These are phyloP conservation scores for Seriola dumerili DNA, from an alignment of 2,113 vertebrate genomes.

Conservation along the genomic window DNA sequence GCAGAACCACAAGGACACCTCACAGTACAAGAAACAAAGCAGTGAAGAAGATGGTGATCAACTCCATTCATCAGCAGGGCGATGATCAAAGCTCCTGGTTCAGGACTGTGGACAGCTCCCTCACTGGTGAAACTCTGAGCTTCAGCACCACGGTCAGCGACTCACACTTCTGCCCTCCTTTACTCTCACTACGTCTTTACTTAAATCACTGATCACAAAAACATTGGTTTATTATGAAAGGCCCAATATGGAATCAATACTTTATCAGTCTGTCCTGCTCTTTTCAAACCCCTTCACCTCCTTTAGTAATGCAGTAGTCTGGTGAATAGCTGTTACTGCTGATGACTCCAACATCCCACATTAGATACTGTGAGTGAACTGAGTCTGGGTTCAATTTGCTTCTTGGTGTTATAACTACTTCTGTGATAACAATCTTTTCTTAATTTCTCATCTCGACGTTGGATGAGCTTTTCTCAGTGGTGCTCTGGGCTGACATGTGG, in stretches of 20 bases:
- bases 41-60: too few relatives aligned
- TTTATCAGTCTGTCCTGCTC: constrained; percentile 1
- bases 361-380: too few relatives aligned
- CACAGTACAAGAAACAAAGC: too few relatives aligned
- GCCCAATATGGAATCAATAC: too few relatives aligned
- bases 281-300: constrained; percentile 21
- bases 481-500: too few relatives aligned
- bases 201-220: neutral
- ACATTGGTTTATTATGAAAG: neutral
- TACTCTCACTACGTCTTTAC: neutral
- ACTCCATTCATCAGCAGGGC: too few relatives aligned
- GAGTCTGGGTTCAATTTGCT: too few relatives aligned
- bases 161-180: neutral
- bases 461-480: neutral
- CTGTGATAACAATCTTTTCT: too few relatives aligned
- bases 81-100: neutral
- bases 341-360: too few relatives aligned
- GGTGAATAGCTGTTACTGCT: too few relatives aligned
- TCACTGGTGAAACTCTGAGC: neutral
- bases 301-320: too few relatives aligned
- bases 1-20: neutral
- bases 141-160: constrained; percentile 68
- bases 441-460: neutral
- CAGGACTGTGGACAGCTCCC: constrained; percentile 27
- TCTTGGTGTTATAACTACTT: too few relatives aligned